phyloP scores from a whole-genome alignment of 2,113 vertebrate species.

The Cyanocitta stelleri region DNA sequence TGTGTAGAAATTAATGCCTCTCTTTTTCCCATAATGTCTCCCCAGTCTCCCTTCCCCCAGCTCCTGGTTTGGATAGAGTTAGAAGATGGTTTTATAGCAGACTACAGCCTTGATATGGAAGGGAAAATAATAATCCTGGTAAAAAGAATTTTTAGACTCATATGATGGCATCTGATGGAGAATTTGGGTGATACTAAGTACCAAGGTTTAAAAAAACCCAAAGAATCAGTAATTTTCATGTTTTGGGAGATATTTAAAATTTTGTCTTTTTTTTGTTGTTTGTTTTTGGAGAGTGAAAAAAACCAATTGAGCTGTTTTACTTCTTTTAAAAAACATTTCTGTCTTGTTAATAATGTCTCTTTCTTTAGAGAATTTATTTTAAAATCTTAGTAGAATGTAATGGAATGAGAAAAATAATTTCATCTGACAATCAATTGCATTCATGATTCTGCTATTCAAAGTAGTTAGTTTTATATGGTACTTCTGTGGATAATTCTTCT shows the following conservation, averaged over 20 bases:
- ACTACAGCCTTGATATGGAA: not conserved
- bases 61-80: not conserved
- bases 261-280: not conserved
- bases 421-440: not conserved
- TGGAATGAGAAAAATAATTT: not conserved
- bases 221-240: not conserved
- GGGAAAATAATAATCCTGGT: not conserved
- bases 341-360: not conserved
- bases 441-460: not conserved
- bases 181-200: not conserved
- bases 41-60: not conserved
- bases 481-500: not conserved
- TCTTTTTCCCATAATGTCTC: not conserved
- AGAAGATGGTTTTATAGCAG: not conserved
- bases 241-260: not conserved
- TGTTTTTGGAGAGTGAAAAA: not conserved
- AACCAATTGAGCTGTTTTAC: not conserved
- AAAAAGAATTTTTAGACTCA: not conserved
- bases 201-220: not conserved
- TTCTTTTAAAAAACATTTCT: not conserved
- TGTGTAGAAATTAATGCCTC: not conserved
- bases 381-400: not conserved
- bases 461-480: not conserved
- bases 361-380: not conserved
- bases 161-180: not conserved